Evolutionary conservation across 1,140 invertebrate genomes (phyloP).

Genomic region (Manduca sexta): DNA sequence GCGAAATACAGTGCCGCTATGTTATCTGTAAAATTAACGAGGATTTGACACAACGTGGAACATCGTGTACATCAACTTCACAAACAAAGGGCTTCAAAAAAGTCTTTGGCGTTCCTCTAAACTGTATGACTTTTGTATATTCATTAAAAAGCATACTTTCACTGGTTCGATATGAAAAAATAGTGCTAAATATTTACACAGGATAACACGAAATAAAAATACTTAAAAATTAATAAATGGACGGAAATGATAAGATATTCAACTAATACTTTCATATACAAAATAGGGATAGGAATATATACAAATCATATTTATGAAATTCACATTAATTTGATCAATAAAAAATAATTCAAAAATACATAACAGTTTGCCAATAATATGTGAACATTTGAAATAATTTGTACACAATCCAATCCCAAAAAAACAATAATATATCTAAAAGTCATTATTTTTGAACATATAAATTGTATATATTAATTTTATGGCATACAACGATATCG

Average conservation of each 20-base stretch:
- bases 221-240: constrained; percentile 53
- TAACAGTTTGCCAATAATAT: too few relatives aligned
- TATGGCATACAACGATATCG: constrained; percentile 20
- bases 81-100: constrained; percentile 18
- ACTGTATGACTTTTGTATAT: constrained; percentile 62
- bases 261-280: constrained; percentile 26
- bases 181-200: constrained; percentile 44
- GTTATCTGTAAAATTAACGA: too few relatives aligned
- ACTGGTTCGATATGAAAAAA: constrained; percentile 9
- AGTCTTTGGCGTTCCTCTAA: constrained; percentile 69
- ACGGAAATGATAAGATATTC: constrained; percentile 64
- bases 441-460: constrained; percentile 28
- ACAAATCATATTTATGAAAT: too few relatives aligned
- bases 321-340: too few relatives aligned
- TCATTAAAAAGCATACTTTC: constrained; percentile 22
- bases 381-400: not conserved
- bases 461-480: constrained; percentile 31
- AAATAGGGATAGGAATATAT: not conserved
- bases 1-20: not conserved
- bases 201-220: constrained; percentile 22
- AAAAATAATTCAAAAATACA: too few relatives aligned
- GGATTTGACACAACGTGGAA: too few relatives aligned
- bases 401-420: constrained; percentile 1
- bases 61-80: not conserved
- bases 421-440: constrained; percentile 7